Evolutionary conservation across 2,113 vertebrate species (phyloP).

Genomic region (Lepus timidus): DNA sequence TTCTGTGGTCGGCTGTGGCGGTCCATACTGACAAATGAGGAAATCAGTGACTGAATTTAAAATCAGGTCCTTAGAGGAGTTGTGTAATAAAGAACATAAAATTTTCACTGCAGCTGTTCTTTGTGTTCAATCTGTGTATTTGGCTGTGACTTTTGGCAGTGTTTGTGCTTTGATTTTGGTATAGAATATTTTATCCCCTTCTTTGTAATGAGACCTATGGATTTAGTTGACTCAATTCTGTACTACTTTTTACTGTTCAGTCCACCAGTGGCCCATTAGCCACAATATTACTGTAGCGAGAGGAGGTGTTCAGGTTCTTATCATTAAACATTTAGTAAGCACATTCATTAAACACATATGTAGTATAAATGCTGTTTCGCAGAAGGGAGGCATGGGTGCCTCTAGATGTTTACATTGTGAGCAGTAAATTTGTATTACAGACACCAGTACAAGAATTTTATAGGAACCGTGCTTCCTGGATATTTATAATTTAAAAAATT

Average conservation of each 20-base stretch:
- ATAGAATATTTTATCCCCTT: constrained; percentile 73
- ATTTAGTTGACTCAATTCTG: constrained; percentile 67
- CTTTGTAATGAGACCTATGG: constrained; percentile 76
- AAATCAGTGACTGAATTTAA: constrained; percentile 75
- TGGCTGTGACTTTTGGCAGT: constrained; percentile 81
- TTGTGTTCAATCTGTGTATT: constrained; percentile 76
- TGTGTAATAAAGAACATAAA: constrained; percentile 70
- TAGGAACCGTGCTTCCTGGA: constrained; percentile 27
- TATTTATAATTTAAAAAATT: constrained; percentile 2
- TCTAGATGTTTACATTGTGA: constrained; percentile 68
- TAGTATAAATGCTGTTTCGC: constrained; percentile 62
- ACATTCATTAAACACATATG: constrained; percentile 79
- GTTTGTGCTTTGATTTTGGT: constrained; percentile 58
- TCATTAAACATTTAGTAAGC: constrained; percentile 79
- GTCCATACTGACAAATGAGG: constrained; percentile 62
- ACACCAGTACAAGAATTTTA: constrained; percentile 35
- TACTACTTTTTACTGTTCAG: constrained; percentile 65
- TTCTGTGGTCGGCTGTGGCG: constrained; percentile 40
- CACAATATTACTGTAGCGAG: constrained; percentile 50
- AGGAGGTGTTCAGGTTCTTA: constrained; percentile 73
- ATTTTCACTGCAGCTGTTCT: constrained; percentile 78
- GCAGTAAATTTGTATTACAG: constrained; percentile 45
- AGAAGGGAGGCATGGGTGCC: constrained; percentile 63
- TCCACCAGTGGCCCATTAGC: constrained; percentile 72
- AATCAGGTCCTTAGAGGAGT: constrained; percentile 70